A percentile compares a stretch with the other conserved stretches of the same genome.
phyloP scores from a whole-genome alignment of 2,797 vertebrate genomes.

The Xenentodon cancila region DNA sequence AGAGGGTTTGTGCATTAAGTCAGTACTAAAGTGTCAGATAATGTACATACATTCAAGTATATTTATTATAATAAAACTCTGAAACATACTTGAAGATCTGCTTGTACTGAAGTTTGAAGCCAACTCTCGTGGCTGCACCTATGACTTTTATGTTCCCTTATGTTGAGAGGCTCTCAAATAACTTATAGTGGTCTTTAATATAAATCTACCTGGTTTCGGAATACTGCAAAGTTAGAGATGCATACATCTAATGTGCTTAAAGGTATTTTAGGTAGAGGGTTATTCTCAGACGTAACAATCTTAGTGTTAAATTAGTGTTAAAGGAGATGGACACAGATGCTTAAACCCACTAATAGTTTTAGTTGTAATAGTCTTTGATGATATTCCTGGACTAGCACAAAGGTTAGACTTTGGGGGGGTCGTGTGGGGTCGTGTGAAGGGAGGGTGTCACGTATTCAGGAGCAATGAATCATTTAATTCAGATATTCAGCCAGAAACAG shows the following conservation, averaged over 20 bases:
- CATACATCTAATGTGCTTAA: conserved; percentile 19
- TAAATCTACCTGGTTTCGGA: conserved; percentile 17
- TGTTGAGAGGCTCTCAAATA: background rate
- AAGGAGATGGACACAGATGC: conserved; percentile 32
- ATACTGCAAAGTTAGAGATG: conserved; percentile 16
- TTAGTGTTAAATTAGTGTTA: conserved; percentile 45
- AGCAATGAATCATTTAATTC: no score
- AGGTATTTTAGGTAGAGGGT: conserved; percentile 48
- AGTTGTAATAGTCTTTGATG: conserved; percentile 73
- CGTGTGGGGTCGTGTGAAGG: background rate
- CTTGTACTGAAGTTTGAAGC: conserved; percentile 22
- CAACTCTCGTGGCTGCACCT: conserved; percentile 5
- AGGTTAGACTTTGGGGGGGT: background rate
- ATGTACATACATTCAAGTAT: conserved; percentile 82
- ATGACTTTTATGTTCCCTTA: background rate
- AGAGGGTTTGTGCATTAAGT: conserved; percentile 71
- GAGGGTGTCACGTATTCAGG: no score
- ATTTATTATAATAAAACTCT: conserved; percentile 83
- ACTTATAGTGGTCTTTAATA: background rate
- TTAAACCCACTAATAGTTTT: conserved; percentile 73
- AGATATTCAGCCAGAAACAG: no score
- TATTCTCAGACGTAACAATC: conserved; percentile 47
- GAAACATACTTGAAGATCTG: conserved; percentile 38
- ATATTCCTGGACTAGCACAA: conserved; percentile 49
- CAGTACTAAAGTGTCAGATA: conserved; percentile 68